Base-by-base conservation (phyloP, 2,888 invertebrate genomes). In the Teinopalpus imperialis region DNA sequence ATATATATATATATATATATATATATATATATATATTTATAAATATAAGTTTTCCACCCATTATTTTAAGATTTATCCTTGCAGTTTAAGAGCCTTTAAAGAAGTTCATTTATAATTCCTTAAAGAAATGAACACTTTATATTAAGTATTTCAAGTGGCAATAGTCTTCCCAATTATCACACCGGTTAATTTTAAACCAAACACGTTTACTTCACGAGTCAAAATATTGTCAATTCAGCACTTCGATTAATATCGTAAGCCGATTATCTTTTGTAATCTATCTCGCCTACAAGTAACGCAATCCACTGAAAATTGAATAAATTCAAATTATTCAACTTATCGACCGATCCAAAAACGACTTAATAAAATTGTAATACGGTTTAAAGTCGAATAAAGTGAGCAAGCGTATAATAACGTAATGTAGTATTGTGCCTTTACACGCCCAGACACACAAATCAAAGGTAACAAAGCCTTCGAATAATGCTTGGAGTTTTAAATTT, bases 361-460 rank as follows among this genome's bases (percentile, higher is more conserved):
- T 63, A 71, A 69, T 54, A 16, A 0, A 3, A 4, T 32, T 44
- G 46, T 24, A 6, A 54, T 72, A 74, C 55, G 65, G 67, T 55
- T 62, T 48, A 61, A 61, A 69, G 59, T 51, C 35, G 49, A 43
- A 48, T 53, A 53, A 51, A 47, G 47, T 43, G 44, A 20, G 26
- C 13, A 16, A 14, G 26, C 27, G 37, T 47, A 48, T 61, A 54
- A 56, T 55, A 62, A 61, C 50, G 60, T 66, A 66, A 63, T 63
- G 60, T 61, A 46, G 66, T 64, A 68, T 68, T 74, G 74, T 78
- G 66, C 72, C 72, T 71, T n/a, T 68, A 73, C 68, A 77, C 69
- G 73, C 63, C 67, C 75, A 73, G 68, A 67, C 68, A 72, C 75
- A 83, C 85, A 85, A 86, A 85, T 86, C 86, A 82, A 64, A 69